phyloP scores from a whole-genome alignment of 2,797 vertebrate species.

The Champsocephalus gunnari region DNA sequence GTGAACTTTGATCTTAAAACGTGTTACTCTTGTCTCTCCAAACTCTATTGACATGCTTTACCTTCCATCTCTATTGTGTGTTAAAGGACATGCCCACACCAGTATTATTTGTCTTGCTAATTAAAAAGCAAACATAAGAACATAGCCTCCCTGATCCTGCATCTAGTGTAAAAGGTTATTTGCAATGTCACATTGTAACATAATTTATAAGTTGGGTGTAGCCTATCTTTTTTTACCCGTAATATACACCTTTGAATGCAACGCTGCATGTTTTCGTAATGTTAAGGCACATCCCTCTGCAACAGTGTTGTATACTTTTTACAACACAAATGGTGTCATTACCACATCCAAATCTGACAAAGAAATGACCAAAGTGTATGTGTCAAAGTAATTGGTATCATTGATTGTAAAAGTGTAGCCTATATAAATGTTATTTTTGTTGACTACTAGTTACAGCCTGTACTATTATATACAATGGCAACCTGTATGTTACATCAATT shows the following conservation, averaged over 20 bases:
- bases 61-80: background rate
- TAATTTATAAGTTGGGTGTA: background rate
- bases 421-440: background rate
- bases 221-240: background rate
- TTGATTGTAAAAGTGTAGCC: no score
- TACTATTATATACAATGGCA: background rate
- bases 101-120: background rate
- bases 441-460: background rate
- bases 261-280: background rate
- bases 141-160: background rate
- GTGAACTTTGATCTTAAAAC: constrained; percentile 5
- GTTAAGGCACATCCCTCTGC: constrained; percentile 24
- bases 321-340: background rate
- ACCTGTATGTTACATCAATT: background rate
- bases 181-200: background rate
- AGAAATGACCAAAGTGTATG: background rate
- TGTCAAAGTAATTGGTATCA: background rate
- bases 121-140: constrained; percentile 33
- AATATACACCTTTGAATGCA: constrained; percentile 13
- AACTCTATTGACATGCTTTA: background rate
- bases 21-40: background rate
- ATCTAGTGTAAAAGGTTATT: constrained; percentile 11
- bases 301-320: background rate
- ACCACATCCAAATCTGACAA: background rate
- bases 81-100: constrained; percentile 4